Percentiles rank a stretch among this genome's conserved stretches.
These are phyloP conservation scores for Hippotragus niger DNA, from an alignment of 2,113 vertebrate genomes.

Conservation along the genomic window DNA sequence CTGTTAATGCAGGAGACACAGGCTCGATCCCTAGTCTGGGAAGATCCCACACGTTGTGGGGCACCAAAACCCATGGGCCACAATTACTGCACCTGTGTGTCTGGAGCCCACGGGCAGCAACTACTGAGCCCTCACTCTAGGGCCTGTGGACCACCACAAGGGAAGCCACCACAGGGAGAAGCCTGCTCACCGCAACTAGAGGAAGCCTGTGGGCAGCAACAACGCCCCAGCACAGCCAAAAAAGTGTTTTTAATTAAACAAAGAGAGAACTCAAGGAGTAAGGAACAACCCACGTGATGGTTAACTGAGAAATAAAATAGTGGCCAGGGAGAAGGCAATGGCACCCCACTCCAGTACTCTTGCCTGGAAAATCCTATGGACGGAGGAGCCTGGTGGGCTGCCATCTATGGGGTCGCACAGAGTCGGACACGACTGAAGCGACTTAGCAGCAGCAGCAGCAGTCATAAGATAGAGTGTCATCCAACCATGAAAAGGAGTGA, in stretches of 20 bases:
- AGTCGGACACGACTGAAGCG: too few species aligned
- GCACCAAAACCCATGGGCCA: background rate
- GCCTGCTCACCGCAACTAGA: background rate
- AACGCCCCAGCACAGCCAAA: background rate
- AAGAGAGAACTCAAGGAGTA: background rate
- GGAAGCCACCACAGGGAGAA: background rate
- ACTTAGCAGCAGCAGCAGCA: too few species aligned
- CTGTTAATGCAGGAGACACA: background rate
- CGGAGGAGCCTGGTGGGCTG: too few species aligned
- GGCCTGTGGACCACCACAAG: background rate
- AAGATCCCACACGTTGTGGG: background rate
- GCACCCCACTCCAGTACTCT: too few species aligned
- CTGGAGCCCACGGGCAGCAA: background rate
- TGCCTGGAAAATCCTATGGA: too few species aligned
- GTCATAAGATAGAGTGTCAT: rapidly evolving
- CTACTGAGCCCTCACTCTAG: background rate
- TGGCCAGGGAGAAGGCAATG: too few species aligned
- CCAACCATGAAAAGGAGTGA: background rate
- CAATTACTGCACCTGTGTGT: background rate
- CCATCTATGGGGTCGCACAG: too few species aligned
- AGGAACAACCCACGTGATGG: background rate
- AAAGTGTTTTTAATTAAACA: background rate
- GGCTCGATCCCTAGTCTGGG: background rate
- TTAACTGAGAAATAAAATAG: background rate
- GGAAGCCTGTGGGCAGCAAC: background rate